phyloP scores from a whole-genome alignment of 2,888 invertebrate genomes.

The Latrodectus hesperus region DNA sequence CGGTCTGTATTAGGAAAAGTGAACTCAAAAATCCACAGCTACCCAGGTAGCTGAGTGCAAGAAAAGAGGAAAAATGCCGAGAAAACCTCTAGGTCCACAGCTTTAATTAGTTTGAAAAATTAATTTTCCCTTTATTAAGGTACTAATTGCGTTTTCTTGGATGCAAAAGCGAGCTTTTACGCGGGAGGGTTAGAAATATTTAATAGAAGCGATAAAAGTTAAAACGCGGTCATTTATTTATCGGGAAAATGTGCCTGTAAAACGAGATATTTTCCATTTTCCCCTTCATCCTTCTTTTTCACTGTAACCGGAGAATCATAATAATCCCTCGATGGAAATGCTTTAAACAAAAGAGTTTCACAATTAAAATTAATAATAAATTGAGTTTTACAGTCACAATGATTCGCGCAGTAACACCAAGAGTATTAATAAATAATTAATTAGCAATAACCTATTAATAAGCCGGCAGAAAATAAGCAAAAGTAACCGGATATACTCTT shows the following conservation, averaged over 20 bases:
- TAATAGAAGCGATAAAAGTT: conserved; percentile 69
- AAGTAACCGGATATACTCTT: conserved; percentile 34
- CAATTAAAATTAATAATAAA: conserved; percentile 69
- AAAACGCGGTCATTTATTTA: conserved; percentile 69
- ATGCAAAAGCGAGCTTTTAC: conserved; percentile 53
- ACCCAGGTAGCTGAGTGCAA: conserved; percentile 19
- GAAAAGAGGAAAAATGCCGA: conserved; percentile 39
- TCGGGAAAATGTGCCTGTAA: conserved; percentile 61
- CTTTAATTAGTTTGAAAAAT: conserved; percentile 69
- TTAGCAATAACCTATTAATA: conserved; percentile 69
- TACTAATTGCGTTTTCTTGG: conserved; percentile 66
- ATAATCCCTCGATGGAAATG: conserved; percentile 52
- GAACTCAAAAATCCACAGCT: conserved; percentile 32
- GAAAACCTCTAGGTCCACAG: conserved; percentile 47
- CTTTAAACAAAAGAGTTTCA: conserved; percentile 58
- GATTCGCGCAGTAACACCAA: conserved; percentile 49
- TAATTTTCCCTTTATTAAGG: conserved; percentile 68
- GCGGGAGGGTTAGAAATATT: conserved; percentile 64
- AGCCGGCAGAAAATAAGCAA: conserved; percentile 32
- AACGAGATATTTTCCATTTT: conserved; percentile 50
- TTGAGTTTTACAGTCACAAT: conserved; percentile 63
- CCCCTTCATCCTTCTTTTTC: conserved; percentile 23
- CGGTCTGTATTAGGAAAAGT: not conserved
- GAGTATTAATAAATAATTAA: conserved; percentile 69
- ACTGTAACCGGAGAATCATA: conserved; percentile 42